Percentiles rank a stretch among this genome's conserved stretches.
Conservation (phyloP, 2,888 invertebrate species). For the Sabatieria punctata region DNA sequence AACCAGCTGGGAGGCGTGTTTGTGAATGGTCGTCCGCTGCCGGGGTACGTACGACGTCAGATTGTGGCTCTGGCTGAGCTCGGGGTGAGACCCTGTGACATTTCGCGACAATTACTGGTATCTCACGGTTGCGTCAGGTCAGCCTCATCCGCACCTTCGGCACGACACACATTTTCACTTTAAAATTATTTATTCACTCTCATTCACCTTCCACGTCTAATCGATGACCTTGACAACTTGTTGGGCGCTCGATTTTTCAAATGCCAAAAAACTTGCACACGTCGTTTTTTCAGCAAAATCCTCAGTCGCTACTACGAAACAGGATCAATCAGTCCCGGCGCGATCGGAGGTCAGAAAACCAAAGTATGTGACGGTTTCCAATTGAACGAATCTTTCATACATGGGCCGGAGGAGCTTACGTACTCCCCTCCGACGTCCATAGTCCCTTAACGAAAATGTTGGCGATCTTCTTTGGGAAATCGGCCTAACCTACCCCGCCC, state of each 20-base stretch:
- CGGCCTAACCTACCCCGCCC: too few species aligned
- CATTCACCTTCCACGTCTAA: too few species aligned
- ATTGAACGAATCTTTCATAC: not conserved
- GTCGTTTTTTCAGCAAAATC: slow-evolving; percentile 53
- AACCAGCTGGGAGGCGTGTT: slow-evolving; percentile 93
- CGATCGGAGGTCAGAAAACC: slow-evolving; percentile 82
- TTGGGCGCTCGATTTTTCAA: too few species aligned
- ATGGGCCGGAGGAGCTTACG: too few species aligned
- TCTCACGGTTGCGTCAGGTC: slow-evolving; percentile 73
- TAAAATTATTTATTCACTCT: too few species aligned
- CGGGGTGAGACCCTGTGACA: slow-evolving; percentile 88
- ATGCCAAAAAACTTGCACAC: too few species aligned
- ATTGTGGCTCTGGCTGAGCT: slow-evolving; percentile 85
- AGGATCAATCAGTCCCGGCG: slow-evolving; percentile 82
- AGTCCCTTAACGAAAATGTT: too few species aligned
- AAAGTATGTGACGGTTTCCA: slow-evolving; percentile 49
- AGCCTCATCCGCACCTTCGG: too few species aligned
- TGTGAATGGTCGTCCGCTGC: slow-evolving; percentile 88
- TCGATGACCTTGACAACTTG: too few species aligned
- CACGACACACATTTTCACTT: too few species aligned
- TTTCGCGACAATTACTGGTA: slow-evolving; percentile 78
- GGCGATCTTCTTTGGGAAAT: too few species aligned
- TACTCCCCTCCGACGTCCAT: too few species aligned
- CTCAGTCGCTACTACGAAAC: slow-evolving; percentile 90
- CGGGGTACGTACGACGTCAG: slow-evolving; percentile 74